Evolutionary conservation across 2,888 invertebrate genomes (phyloP), one percentile per base, ranked within the genome.

Genomic region (Lepidochitona cinerea): DNA sequence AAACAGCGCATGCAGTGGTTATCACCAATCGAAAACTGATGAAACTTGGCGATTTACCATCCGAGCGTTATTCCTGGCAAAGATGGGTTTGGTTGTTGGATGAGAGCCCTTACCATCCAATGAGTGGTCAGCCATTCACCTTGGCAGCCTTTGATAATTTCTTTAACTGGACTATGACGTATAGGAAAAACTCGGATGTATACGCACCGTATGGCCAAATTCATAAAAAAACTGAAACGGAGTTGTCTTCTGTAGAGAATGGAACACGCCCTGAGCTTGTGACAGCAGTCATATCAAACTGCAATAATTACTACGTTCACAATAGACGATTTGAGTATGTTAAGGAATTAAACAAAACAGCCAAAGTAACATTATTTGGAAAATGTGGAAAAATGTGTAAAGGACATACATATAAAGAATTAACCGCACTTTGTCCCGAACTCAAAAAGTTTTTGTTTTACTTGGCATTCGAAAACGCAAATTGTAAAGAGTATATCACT

Each of bases 151-250:
- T 66, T 14, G n/a, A 2, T 33, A 37, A 36, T 66, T 14, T 37
- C 14, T 66, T 66, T 35, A 66, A 66, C 37, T 66, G 66, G 66
- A 66, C 66, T n/a, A 66, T 66, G 66, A 66, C 66, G 1, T 33
- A 66, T 29, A 3, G 35, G 2, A 66, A n/a, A 3, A 5, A 3
- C 14, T 5, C 36, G 18, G 66, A 66, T 36, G 66, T 66, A 12
- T 66, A 66, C n/a, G n/a, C 9, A 18, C 33, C 66, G 2, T 66
- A 66, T 26, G 66, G 66, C 18, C 37, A 26, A 23, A 66, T 36
- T 2, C 9, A 6, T n/a, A 18, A 26, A 32, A 14, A n/a, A 2
- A 4, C 9, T 14, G 37, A 26, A n/a, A n/a, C n/a, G n/a, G n/a
- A n/a, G n/a, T n/a, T n/a, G n/a, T n/a, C n/a, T n/a, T n/a, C n/a